Evolutionary conservation across 53 echinoderm and acorn worm species (phyloP), one percentile per base, ranked within the genome.

Genomic region (Patiria pectinifera): DNA sequence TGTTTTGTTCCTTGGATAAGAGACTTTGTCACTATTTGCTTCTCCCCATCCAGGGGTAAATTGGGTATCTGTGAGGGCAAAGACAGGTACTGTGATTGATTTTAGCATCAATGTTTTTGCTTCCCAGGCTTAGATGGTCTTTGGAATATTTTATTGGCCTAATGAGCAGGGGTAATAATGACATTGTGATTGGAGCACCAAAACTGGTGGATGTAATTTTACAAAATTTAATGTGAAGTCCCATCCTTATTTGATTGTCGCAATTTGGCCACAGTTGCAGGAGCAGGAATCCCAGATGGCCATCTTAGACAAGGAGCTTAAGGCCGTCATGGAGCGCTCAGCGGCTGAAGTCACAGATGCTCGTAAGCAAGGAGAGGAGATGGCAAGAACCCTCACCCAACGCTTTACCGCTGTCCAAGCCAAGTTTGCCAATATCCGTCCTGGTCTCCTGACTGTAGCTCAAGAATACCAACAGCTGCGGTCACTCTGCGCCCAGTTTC

Each of bases 401-500:
- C 81, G 92, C 82, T 96, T 96, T 59, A 78, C 91, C 10, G 83
- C 85, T 24, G 93, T 99, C 87, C 92, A 89, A 75, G 45, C 91
- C 76, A 94, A 87, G 90, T 99, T 97, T 86, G 66, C 93, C 11
- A 92, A 94, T 25, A 91, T 99, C 25, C 93, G 97, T 19, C 99
- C 99, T 11, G 97, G 99, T 10, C 92, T 99, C 71, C 93, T 99
- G 86, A 95, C 87, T 35, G 94, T 99, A 60, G 99, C 96, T 19
- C 89, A 96, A 81, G 99, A 99, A 82, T 99, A 99, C 92, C 94
- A 99, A 83, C 96, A 99, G 82, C 93, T 99, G 72, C 87, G 99
- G 72, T 85, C 92, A 10, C 82, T 99, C 84, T 99, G 99, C 69
- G 86, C 92, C 21, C 96, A 99, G 90, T 99, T 99, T 78, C 99